Percentiles rank a stretch among this genome's conserved stretches.
These are phyloP conservation scores for Agonopterix heracliana DNA, from an alignment of 2,888 invertebrate species.

Conservation along the genomic window DNA sequence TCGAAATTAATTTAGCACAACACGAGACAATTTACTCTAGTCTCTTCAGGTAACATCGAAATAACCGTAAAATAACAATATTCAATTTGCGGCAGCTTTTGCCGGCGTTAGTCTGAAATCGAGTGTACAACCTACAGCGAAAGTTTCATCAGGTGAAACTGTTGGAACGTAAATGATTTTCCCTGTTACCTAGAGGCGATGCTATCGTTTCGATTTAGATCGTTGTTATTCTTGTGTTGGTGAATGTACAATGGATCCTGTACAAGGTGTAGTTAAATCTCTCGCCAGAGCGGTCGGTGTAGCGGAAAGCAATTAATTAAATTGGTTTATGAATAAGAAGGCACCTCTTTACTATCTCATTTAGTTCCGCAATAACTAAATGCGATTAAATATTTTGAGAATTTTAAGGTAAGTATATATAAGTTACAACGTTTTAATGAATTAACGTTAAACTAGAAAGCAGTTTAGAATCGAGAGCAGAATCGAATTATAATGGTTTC, in stretches of 20 bases:
- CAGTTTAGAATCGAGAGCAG: too few relatives aligned
- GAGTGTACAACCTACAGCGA: conserved; percentile 9
- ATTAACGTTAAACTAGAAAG: too few relatives aligned
- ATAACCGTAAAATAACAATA: conserved; percentile 23
- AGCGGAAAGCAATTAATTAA: conserved; percentile 40
- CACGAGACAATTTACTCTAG: background rate
- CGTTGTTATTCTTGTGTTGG: background rate
- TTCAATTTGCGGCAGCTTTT: conserved; percentile 24
- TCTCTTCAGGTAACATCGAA: conserved; percentile 4
- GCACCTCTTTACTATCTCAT: too few relatives aligned
- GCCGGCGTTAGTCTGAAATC: conserved; percentile 21
- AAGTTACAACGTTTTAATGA: too few relatives aligned
- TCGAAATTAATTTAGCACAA: conserved; percentile 1
- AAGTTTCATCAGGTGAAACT: background rate
- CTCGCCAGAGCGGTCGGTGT: conserved; percentile 18
- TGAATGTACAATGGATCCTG: conserved; percentile 25
- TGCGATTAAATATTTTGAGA: too few relatives aligned
- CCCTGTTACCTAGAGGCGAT: background rate
- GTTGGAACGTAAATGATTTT: background rate
- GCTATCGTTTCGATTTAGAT: background rate
- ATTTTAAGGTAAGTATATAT: too few relatives aligned
- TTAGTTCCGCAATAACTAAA: too few relatives aligned
- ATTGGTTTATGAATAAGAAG: conserved; percentile 28
- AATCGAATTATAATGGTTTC: too few relatives aligned
- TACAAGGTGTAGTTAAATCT: conserved; percentile 26